These are phyloP conservation scores for Allophyes oxyacanthae DNA, from an alignment of 2,888 invertebrate species.

Conservation along the genomic window DNA sequence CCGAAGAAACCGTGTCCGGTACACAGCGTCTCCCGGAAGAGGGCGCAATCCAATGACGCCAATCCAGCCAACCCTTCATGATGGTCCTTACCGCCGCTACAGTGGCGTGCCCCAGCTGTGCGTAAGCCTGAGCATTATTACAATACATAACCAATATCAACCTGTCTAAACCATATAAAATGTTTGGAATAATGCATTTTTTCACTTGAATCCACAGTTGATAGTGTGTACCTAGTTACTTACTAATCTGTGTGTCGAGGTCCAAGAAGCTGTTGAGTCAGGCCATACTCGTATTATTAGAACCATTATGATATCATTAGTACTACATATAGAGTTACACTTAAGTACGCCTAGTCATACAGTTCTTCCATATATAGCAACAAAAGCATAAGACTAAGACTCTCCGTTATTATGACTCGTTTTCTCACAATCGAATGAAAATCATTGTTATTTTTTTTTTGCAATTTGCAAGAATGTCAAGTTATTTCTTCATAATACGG, in stretches of 20 bases:
- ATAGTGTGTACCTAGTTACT: no score
- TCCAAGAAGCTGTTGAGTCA: constrained; percentile 40
- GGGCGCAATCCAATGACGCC: no score
- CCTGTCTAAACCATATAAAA: neutral
- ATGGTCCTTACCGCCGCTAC: no score
- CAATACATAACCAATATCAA: constrained; percentile 3
- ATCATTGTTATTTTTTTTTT: no score
- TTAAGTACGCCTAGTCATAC: constrained; percentile 12
- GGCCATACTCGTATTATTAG: constrained; percentile 14
- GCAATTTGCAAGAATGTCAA: neutral
- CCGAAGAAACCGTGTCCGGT: no score
- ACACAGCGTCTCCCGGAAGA: no score
- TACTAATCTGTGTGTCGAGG: constrained; percentile 34
- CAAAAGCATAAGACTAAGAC: constrained; percentile 1
- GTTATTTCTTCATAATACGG: neutral
- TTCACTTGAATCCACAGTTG: constrained; percentile 16
- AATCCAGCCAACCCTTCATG: no score
- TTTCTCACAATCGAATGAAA: constrained; percentile 3
- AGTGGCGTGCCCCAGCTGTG: no score
- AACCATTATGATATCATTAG: constrained; percentile 38
- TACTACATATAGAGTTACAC: constrained; percentile 22
- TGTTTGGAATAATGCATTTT: constrained; percentile 11
- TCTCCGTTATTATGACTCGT: constrained; percentile 6
- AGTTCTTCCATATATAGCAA: constrained; percentile 8
- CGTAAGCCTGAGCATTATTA: constrained; percentile 7